Percentiles rank a stretch among this genome's conserved stretches.
Conservation (phyloP, 2,113 vertebrate genomes). For the Lophura nycthemera region DNA sequence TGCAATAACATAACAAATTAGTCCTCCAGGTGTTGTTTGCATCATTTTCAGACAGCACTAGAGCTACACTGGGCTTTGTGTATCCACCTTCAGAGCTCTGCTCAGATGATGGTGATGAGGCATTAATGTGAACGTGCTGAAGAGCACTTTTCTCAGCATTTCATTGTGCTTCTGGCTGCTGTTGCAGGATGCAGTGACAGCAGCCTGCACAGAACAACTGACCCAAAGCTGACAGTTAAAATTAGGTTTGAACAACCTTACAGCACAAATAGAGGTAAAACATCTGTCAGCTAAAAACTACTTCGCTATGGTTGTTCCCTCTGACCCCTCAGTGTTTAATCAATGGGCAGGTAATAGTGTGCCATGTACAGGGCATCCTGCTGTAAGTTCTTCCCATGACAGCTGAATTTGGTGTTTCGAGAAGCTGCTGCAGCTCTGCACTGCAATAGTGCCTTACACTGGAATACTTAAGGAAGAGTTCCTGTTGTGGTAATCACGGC, state of each 20-base stretch:
- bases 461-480: background rate
- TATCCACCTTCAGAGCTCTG: background rate
- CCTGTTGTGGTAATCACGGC: background rate
- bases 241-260: background rate
- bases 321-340: background rate
- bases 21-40: background rate
- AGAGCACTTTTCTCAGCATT: background rate
- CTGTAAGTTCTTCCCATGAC: background rate
- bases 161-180: background rate
- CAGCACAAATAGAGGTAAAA: background rate
- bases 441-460: background rate
- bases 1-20: background rate
- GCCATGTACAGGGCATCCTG: background rate
- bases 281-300: accelerated
- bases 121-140: background rate
- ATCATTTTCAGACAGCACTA: background rate
- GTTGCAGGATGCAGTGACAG: background rate
- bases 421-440: background rate
- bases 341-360: background rate
- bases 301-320: background rate
- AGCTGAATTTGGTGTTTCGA: background rate
- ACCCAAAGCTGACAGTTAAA: background rate
- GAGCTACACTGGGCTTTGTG: background rate
- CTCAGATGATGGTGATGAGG: accelerated
- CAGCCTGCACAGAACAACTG: background rate